phyloP scores from a whole-genome alignment of 2,888 invertebrate species.

The Chironomus tentans region DNA sequence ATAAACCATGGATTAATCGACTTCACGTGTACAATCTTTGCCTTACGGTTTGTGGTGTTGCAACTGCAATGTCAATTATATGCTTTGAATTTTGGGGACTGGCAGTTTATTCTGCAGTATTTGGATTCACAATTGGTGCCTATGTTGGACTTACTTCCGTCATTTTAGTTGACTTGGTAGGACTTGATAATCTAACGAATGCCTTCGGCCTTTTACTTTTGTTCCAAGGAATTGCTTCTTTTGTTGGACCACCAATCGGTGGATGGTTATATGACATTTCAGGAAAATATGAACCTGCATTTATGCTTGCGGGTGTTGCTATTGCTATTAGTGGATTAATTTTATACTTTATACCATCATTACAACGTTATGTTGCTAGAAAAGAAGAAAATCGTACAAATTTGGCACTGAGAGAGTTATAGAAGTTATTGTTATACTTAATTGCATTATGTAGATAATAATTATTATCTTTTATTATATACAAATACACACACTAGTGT shows the following conservation, averaged over 20 bases:
- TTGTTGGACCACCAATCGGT: slow-evolving; percentile 87
- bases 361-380: slow-evolving; percentile 47
- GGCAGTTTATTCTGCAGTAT: slow-evolving; percentile 66
- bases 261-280: slow-evolving; percentile 65
- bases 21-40: slow-evolving; percentile 82
- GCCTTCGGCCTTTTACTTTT: slow-evolving; percentile 86
- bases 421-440: no score
- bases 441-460: background rate
- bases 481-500: background rate
- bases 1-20: slow-evolving; percentile 86
- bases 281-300: slow-evolving; percentile 74
- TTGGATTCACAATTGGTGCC: slow-evolving; percentile 72
- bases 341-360: slow-evolving; percentile 69
- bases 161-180: slow-evolving; percentile 85
- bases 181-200: slow-evolving; percentile 88
- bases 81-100: slow-evolving; percentile 65
- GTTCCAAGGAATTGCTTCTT: slow-evolving; percentile 88
- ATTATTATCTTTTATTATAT: no score
- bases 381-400: slow-evolving; percentile 29
- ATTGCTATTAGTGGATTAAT: slow-evolving; percentile 82
- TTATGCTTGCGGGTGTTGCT: slow-evolving; percentile 76
- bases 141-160: slow-evolving; percentile 96
- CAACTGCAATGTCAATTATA: slow-evolving; percentile 69
- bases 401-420: background rate
- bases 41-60: slow-evolving; percentile 79